These are phyloP conservation scores for Monopis laevigella DNA, from an alignment of 2,888 invertebrate species.

Conservation along the genomic window DNA sequence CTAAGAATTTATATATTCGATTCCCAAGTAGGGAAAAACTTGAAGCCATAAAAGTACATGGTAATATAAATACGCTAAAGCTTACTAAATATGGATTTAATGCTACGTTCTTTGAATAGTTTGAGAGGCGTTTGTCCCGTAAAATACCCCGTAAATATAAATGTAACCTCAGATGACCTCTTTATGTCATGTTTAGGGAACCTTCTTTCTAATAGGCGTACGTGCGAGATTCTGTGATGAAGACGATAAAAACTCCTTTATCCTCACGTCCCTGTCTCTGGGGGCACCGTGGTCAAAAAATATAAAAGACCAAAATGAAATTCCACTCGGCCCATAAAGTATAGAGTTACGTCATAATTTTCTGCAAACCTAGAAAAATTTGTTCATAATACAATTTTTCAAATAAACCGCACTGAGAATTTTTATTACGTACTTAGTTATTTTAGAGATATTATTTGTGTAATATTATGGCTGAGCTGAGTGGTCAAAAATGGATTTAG, in stretches of 20 bases:
- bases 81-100: too few species aligned
- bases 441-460: too few species aligned
- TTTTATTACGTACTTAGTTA: neutral
- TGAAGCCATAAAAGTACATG: too few species aligned
- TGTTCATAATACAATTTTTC: conserved; percentile 9
- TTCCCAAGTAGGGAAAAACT: too few species aligned
- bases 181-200: conserved; percentile 45
- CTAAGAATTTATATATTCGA: too few species aligned
- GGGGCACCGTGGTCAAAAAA: conserved; percentile 44
- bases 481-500: too few species aligned
- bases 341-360: conserved; percentile 59
- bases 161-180: conserved; percentile 39
- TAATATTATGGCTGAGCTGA: too few species aligned
- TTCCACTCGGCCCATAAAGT: conserved; percentile 49
- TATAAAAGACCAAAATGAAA: conserved; percentile 55
- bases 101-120: too few species aligned
- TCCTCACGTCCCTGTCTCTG: conserved; percentile 12
- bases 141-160: conserved; percentile 4
- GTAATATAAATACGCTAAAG: too few species aligned
- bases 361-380: conserved; percentile 14
- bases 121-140: too few species aligned
- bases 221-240: conserved; percentile 40
- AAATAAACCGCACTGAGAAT: neutral
- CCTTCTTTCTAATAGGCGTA: conserved; percentile 46
- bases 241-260: conserved; percentile 34